Evolutionary conservation across 1,140 invertebrate species (phyloP).

Genomic region (Pseudomyrmex concolor): DNA sequence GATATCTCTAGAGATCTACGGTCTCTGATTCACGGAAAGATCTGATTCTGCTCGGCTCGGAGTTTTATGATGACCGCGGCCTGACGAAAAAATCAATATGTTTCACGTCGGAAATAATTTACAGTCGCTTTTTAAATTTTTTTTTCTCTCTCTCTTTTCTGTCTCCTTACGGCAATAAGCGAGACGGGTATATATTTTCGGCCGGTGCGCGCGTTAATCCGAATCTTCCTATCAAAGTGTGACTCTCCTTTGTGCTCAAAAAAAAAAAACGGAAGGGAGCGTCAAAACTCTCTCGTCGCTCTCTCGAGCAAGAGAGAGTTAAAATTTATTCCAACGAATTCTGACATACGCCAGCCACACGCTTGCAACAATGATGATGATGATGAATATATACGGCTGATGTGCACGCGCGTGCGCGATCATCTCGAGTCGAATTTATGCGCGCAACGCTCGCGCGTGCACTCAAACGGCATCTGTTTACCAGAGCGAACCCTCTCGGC

Average conservation of each 20-base stretch:
- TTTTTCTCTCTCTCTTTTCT: neutral
- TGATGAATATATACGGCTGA: neutral
- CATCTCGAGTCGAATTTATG: conserved; percentile 23
- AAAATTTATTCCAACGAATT: conserved; percentile 44
- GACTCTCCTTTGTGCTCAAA: neutral
- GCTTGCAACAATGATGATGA: conserved; percentile 49
- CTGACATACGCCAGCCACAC: conserved; percentile 63
- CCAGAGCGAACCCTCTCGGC: neutral
- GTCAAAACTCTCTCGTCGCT: neutral
- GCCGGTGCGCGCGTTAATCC: conserved; percentile 23
- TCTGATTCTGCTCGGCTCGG: conserved; percentile 52
- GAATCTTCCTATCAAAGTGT: neutral
- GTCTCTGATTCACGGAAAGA: conserved; percentile 60
- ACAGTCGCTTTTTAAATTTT: conserved; percentile 37
- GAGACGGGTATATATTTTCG: neutral
- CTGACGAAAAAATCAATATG: conserved; percentile 51
- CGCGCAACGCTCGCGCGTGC: neutral
- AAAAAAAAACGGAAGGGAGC: too few relatives aligned
- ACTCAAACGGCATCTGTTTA: conserved; percentile 15
- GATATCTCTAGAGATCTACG: neutral
- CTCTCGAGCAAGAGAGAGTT: neutral
- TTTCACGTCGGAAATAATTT: conserved; percentile 62
- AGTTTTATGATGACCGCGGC: conserved; percentile 63
- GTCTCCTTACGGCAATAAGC: conserved; percentile 10
- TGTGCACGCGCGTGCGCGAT: conserved; percentile 1